These are phyloP conservation scores for Parotia lawesii DNA, from an alignment of 2,113 vertebrate species.

Conservation along the genomic window DNA sequence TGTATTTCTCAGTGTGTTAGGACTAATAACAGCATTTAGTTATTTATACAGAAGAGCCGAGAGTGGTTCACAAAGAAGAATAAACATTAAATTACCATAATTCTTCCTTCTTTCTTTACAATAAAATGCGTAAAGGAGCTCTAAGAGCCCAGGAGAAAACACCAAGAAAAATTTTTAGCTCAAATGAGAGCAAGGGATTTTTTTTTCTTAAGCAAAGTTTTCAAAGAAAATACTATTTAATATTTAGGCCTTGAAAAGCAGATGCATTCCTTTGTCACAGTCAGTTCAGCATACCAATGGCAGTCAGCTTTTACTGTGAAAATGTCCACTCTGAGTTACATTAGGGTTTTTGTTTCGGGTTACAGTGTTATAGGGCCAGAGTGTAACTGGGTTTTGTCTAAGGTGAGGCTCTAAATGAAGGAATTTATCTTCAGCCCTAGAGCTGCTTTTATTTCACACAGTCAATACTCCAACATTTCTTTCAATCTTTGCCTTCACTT, in stretches of 20 bases:
- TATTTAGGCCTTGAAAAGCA: conserved; percentile 17
- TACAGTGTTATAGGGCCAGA: background rate
- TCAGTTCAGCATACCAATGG: background rate
- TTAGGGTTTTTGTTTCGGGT: background rate
- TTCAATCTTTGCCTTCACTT: background rate
- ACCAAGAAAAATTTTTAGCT: background rate
- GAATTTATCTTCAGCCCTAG: background rate
- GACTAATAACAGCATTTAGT: conserved; percentile 58
- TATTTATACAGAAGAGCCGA: conserved; percentile 56
- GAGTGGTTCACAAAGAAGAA: conserved; percentile 45
- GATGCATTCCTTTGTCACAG: background rate
- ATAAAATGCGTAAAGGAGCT: background rate
- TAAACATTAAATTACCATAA: conserved; percentile 60
- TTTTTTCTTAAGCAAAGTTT: background rate
- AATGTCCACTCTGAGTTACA: background rate
- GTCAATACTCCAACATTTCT: background rate
- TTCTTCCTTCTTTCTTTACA: conserved; percentile 50
- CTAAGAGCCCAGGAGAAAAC: background rate
- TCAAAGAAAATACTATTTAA: conserved; percentile 8
- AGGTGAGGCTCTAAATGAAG: background rate
- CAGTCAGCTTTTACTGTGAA: background rate
- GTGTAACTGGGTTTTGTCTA: background rate
- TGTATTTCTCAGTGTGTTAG: conserved; percentile 41
- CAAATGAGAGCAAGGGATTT: background rate
- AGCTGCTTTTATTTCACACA: background rate